Base-by-base conservation (phyloP, 2,113 vertebrate species). In the Pipa parva region DNA sequence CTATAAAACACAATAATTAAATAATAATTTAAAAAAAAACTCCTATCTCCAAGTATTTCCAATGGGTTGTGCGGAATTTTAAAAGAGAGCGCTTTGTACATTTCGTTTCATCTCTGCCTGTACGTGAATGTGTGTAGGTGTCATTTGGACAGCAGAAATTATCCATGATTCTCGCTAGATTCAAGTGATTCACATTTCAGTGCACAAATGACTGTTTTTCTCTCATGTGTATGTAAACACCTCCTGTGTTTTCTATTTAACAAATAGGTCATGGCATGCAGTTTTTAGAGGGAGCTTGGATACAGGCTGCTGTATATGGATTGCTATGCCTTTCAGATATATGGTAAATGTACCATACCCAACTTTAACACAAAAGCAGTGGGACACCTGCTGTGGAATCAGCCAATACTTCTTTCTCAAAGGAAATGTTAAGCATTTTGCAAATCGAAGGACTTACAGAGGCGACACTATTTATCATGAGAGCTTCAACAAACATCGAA, bases 271-370 rank as follows among this genome's bases (percentile, higher is more conserved):
- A 42, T n/a, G 15, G 17, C 39, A n/a, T 42, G 39, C 39, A 18
- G 17, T 42, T 42, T n/a, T n/a, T 42, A 42, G 3, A 5, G 39
- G 39, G n/a, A 15, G 5, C 39, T 3, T 3, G 39, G 39, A n/a
- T 42, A n/a, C n/a, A 42, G 39, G 61, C 61, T 63, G 36, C 7
- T 33, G 29, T 37, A 24, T 50, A n/a, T 52, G 24, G 46, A 20
- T 37, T 29, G 61, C 36, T 36, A n/a, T 63, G 61, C 61, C 61
- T 63, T 52, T 24, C 49, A 49, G 48, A 52, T 52, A 63, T 39
- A 24, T 39, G 61, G 61, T 24, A 52, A 63, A 39, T 52, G 61
- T 63, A 52, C 20, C 48, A 52, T 63, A 49, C 48, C 29, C 37
- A n/a, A 63, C 21, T 21, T 33, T 27, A 51, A 63, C 31, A 27